Evolutionary conservation across 2,888 invertebrate species (phyloP), one percentile per base, ranked within the genome.

Genomic region (Eilema depressum): DNA sequence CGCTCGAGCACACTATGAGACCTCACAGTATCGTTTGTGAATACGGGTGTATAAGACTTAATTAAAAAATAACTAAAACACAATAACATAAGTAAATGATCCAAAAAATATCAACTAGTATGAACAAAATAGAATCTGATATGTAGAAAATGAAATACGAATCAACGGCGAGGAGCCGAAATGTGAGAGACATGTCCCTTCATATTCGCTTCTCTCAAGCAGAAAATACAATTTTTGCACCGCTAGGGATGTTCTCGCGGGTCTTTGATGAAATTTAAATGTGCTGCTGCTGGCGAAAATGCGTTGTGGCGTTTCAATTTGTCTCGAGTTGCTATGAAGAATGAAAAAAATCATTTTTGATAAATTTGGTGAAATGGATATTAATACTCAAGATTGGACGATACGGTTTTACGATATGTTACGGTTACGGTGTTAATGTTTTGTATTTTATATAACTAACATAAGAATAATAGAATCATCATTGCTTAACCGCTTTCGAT

Each of bases 221-320:
- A 83, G 86, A 89, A 90, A 90, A 91, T 87, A 88, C 86, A 87
- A 90, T 91, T 89, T n/a, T 87, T 79, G 79, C 82, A 82, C 80
- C 79, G 78, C 81, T 75, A 85, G 85, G 82, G 83, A 83, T 75
- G 84, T 83, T 82, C 75, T 72, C 79, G 77, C 71, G 81, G 83
- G 78, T 84, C 79, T 85, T 82, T 89, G 89, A 90, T 91, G 89
- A 89, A 91, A 90, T 91, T 89, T 89, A 87, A 89, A 89, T 88
- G 86, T 82, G 85, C 76, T 80, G 73, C 79, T 72, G 61, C 63
- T 81, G 76, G 72, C 81, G 82, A 78, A 81, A 83, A 87, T 85
- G 80, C 82, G 82, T 84, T 86, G 84, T 85, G 86, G 87, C 88
- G 74, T 87, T 90, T 87, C 90, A 89, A 90, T 91, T 90, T 90